A percentile compares a stretch with the other conserved stretches of the same genome.
Conservation (phyloP, 2,888 invertebrate species). For the Thyatira batis region DNA sequence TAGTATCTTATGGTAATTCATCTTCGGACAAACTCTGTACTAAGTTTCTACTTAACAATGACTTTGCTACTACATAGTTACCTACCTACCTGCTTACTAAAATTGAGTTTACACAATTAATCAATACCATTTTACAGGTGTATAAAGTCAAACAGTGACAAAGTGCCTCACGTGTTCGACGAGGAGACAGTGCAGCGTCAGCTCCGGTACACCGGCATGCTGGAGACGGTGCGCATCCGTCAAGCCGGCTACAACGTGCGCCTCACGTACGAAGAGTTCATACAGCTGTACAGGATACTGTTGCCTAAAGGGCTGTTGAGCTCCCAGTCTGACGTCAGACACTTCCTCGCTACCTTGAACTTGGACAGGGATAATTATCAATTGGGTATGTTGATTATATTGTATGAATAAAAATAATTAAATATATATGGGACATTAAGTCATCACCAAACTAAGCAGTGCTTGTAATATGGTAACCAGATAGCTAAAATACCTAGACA, state of each 20-base stretch:
- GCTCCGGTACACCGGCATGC: constrained; percentile 97
- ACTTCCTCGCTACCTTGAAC: constrained; percentile 91
- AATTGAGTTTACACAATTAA: too few relatives aligned
- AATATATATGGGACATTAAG: too few relatives aligned
- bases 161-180: constrained; percentile 95
- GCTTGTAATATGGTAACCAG: too few relatives aligned
- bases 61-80: background rate
- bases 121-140: constrained; percentile 84
- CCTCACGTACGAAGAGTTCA: constrained; percentile 96
- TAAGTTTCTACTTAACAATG: too few relatives aligned
- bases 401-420: too few relatives aligned
- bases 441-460: too few relatives aligned
- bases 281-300: constrained; percentile 94
- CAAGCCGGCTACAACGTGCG: constrained; percentile 98
- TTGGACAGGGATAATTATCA: constrained; percentile 96
- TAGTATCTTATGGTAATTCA: too few relatives aligned
- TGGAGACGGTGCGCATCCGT: constrained; percentile 96
- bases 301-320: constrained; percentile 93
- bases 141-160: constrained; percentile 97
- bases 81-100: background rate
- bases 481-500: too few relatives aligned
- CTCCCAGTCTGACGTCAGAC: constrained; percentile 92
- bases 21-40: too few relatives aligned
- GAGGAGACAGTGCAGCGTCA: constrained; percentile 94
- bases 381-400: constrained; percentile 79